Conservation (phyloP, 2,797 vertebrate species). For the Crocodylus rhombifer region DNA sequence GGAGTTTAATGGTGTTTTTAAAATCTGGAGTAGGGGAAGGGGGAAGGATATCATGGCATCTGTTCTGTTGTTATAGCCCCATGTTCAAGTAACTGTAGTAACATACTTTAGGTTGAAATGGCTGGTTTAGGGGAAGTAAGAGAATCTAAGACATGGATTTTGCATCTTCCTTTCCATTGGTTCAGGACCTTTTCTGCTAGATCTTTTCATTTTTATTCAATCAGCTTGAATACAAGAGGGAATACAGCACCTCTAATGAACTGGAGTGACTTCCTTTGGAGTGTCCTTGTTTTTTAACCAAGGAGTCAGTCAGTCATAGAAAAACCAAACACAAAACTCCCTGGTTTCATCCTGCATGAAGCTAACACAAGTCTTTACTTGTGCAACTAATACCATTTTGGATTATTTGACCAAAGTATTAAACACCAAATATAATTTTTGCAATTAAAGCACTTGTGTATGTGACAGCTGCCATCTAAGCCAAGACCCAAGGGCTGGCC, state of each 20-base stretch:
- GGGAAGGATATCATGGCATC: neutral
- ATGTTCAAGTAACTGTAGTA: neutral
- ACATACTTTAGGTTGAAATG: neutral
- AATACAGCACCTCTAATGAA: neutral
- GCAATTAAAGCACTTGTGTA: neutral
- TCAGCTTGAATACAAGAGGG: neutral
- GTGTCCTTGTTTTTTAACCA: neutral
- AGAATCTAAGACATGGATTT: neutral
- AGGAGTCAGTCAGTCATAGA: neutral
- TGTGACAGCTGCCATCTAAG: neutral
- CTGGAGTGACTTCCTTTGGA: neutral
- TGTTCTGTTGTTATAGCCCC: neutral
- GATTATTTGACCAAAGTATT: neutral
- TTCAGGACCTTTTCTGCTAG: neutral
- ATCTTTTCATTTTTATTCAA: too few species aligned
- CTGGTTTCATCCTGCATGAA: neutral
- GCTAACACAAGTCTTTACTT: neutral
- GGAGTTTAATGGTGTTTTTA: neutral
- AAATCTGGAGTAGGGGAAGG: neutral
- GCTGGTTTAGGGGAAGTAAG: neutral
- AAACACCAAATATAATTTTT: neutral
- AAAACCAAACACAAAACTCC: fast-evolving
- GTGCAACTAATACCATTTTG: neutral
- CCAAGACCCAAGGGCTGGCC: neutral
- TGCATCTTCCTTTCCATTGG: neutral